Conservation (phyloP, 2,888 invertebrate genomes). For the Brachyopa scutellaris region DNA sequence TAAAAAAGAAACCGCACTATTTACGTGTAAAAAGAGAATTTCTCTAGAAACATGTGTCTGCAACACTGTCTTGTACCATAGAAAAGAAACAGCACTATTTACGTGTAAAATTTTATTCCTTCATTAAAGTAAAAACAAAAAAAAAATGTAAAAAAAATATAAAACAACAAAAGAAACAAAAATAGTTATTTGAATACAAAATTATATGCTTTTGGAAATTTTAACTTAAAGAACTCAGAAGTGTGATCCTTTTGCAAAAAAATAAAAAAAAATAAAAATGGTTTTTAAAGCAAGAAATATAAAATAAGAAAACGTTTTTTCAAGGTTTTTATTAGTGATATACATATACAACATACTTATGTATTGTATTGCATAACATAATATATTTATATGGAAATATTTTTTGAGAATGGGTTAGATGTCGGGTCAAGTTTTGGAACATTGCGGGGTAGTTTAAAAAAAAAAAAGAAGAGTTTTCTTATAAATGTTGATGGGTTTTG, state of each 20-base stretch:
- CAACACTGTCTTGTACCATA: too few species aligned
- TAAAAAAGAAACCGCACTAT: too few species aligned
- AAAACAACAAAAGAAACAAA: constrained; percentile 9
- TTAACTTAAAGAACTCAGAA: constrained; percentile 72
- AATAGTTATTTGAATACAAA: constrained; percentile 38
- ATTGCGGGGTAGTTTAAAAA: constrained; percentile 30
- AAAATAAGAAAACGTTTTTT: constrained; percentile 44
- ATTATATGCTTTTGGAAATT: constrained; percentile 67
- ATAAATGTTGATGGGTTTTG: constrained; percentile 65
- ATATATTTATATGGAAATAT: constrained; percentile 63
- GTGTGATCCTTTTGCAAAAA: constrained; percentile 67
- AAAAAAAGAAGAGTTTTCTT: constrained; percentile 34
- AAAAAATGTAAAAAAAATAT: constrained; percentile 10
- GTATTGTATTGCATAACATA: constrained; percentile 35
- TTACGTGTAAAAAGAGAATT: too few species aligned
- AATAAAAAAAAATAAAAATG: constrained; percentile 40
- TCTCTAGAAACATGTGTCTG: too few species aligned
- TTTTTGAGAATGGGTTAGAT: constrained; percentile 63
- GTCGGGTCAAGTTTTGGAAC: constrained; percentile 35
- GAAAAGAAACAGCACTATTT: constrained; percentile 9
- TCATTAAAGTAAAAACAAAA: constrained; percentile 33
- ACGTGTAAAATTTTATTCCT: constrained; percentile 40
- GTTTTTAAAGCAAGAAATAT: constrained; percentile 35
- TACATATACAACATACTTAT: constrained; percentile 27
- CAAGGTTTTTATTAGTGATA: constrained; percentile 63